Evolutionary conservation across 2,113 vertebrate genomes (phyloP).

Genomic region (Petromus typicus): DNA sequence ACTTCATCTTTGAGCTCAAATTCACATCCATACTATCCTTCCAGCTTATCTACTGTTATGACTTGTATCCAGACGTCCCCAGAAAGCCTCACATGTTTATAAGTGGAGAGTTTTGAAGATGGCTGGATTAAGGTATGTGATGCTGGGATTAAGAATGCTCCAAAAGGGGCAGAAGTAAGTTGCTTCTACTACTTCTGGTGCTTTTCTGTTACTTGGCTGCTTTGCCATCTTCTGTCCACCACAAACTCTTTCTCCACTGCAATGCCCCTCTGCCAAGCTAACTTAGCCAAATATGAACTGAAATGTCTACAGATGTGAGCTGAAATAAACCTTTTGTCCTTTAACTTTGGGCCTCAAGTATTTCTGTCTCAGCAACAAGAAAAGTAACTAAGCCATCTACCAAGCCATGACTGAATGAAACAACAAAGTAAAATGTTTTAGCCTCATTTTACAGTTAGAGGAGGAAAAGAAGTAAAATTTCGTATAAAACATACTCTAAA

Average conservation of each 20-base stretch:
- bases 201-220: neutral
- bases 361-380: neutral
- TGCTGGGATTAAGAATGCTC: neutral
- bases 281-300: neutral
- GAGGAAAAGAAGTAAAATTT: slow-evolving; percentile 38
- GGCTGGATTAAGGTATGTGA: neutral
- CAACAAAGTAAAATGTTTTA: slow-evolving; percentile 48
- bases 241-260: neutral
- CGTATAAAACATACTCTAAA: neutral
- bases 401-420: slow-evolving; percentile 36
- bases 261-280: neutral
- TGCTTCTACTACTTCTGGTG: neutral
- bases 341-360: neutral
- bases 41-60: slow-evolving; percentile 2
- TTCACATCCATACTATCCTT: slow-evolving; percentile 24
- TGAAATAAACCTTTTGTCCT: neutral
- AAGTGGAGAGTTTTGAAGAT: neutral
- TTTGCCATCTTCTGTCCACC: neutral
- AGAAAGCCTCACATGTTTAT: neutral
- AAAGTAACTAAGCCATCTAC: neutral
- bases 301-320: neutral
- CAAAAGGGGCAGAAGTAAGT: neutral
- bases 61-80: neutral
- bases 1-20: slow-evolving; percentile 37
- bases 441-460: neutral